phyloP scores from a whole-genome alignment of 1,140 invertebrate species.

The Pentalonia nigronervosa region DNA sequence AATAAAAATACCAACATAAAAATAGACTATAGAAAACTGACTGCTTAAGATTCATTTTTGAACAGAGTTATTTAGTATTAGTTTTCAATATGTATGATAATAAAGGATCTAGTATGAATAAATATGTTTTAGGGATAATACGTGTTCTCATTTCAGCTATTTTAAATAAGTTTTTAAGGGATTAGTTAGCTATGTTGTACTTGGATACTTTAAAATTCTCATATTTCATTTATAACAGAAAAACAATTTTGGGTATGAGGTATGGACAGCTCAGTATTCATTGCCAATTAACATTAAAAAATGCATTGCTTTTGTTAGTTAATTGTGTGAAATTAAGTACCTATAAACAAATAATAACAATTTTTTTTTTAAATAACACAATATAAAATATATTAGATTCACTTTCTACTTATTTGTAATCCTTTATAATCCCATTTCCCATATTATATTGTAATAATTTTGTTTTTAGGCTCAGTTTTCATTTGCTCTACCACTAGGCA shows the following conservation, averaged over 20 bases:
- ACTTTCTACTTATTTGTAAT: background rate
- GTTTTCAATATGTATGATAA: too few species aligned
- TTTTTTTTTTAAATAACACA: background rate
- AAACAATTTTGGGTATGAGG: too few species aligned
- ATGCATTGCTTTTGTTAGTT: background rate
- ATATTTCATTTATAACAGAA: too few species aligned
- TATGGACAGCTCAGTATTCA: too few species aligned
- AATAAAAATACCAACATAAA: background rate
- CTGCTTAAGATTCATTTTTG: too few species aligned
- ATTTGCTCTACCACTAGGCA: slow-evolving; percentile 27
- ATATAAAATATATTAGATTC: too few species aligned
- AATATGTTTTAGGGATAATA: background rate
- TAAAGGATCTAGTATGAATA: background rate
- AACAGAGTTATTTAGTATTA: too few species aligned
- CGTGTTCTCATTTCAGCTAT: background rate
- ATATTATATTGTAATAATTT: background rate
- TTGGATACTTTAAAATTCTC: background rate
- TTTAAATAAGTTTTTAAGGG: background rate
- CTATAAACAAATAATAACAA: background rate
- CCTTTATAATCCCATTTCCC: background rate
- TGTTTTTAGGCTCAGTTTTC: slow-evolving; percentile 41
- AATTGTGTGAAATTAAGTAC: background rate
- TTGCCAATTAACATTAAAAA: too few species aligned
- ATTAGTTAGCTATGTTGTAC: background rate
- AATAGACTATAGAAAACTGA: too few species aligned